Evolutionary conservation across 2,113 vertebrate genomes (phyloP), one percentile per base, ranked within the genome.

Genomic region (Rhabdornis inornatus): DNA sequence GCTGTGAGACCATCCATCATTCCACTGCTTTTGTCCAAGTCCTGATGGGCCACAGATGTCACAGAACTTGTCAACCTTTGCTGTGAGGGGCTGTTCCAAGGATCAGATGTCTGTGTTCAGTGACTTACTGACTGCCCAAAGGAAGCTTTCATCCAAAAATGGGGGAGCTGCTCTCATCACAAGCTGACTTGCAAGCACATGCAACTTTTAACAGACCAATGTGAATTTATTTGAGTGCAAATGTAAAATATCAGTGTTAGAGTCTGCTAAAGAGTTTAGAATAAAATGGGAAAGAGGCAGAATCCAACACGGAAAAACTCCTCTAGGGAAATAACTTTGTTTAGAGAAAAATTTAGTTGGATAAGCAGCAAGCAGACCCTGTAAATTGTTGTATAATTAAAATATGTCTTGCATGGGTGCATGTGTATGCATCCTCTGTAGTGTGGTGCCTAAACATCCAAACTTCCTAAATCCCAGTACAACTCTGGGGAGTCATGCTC

Each of bases 31-130:
- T 72, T 71, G 77, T 93, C 75, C 87, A 95, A 96, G 82, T 94
- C 90, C 90, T 90, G 75, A 88, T 93, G 85, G 79, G 71, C 88
- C 93, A 60, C 93, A 95, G 95, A 90, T 94, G 90, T 81, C 94
- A 83, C 0, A 1, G 59, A 86, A 86, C 68, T 94, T 88, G 79
- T 91, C 87, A 88, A 88, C 56, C 76, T 95, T 95, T 93, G 90
- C 75, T 83, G 79, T 61, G 42, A 70, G 44, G 17, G 66, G n/a
- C 42, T 0, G 9, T 83, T 94, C 90, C 93, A 94, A 92, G 71
- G 85, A 91, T 44, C 92, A 96, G 92, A 93, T 88, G 90, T 88
- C 90, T 3, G 1, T 40, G 82, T 45, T 86, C 5, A 20, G 30
- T 39, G 39, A 39, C 45, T 90, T 40, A 53, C 70, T 83, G 42